Percentiles rank a stretch among this genome's conserved stretches.
phyloP scores from a whole-genome alignment of 2,113 vertebrate species.

The Forbesichthys agassizii region DNA sequence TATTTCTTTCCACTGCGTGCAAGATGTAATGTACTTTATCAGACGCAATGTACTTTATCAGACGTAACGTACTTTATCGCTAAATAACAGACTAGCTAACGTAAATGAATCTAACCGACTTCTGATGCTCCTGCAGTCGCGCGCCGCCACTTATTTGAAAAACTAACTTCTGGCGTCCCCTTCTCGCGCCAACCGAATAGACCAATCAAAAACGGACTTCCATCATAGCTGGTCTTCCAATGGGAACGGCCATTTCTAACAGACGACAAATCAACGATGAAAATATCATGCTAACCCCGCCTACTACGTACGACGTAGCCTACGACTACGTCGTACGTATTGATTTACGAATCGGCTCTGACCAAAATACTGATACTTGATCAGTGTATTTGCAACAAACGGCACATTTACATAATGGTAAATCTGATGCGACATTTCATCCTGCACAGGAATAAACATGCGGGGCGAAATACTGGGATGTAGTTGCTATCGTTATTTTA shows the following conservation, averaged over 20 bases:
- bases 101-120: not conserved
- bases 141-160: conserved; percentile 8
- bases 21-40: not conserved
- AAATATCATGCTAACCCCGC: not conserved
- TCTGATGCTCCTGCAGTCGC: not conserved
- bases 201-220: conserved; percentile 39
- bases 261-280: conserved; percentile 22
- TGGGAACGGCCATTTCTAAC: not conserved
- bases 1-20: not conserved
- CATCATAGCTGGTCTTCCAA: not conserved
- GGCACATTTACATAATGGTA: no score
- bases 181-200: conserved; percentile 21
- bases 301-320: not conserved
- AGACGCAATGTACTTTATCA: not conserved
- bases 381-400: no score
- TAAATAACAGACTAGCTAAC: no score
- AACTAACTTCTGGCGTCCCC: conserved; percentile 5
- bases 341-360: no score
- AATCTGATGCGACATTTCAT: no score
- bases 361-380: not conserved
- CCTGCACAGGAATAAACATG: no score
- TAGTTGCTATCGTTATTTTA: no score
- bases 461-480: no score
- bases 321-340: no score
- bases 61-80: not conserved